Base-by-base conservation (phyloP, 2,113 vertebrate genomes). In the Cephalopholis sonnerati region DNA sequence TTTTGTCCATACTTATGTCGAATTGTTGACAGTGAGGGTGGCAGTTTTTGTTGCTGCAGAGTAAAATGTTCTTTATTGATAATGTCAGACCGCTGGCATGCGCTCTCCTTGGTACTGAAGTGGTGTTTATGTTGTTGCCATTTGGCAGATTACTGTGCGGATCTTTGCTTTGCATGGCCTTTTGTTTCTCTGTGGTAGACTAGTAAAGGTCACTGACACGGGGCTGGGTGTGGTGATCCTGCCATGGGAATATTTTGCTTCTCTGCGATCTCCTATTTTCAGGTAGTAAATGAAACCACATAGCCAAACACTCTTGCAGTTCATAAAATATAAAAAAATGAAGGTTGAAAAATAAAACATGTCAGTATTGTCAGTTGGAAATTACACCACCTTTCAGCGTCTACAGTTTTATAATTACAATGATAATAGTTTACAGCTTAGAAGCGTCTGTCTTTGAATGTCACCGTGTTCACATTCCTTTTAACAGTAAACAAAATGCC, bases 381-480 rank as follows among this genome's bases (percentile, higher is more conserved):
- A 59, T 74, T 0, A 27, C n/a, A n/a, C 65, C 44, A 77, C 32
- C 64, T 54, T 1, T 39, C 10, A 55, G 13, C 32, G 32, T 65
- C 59, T 65, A 2, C 18, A 44, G 29, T 71, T 50, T 75, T 22
- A 18, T 46, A 70, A 18, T 70, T 36, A 46, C 53, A 4, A 22
- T 73, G 22, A 76, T 67, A 27, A 57, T 59, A 70, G 65, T 76
- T 79, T 50, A 20, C 50, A 24, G 36, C 25, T 54, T 39, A 32
- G 61, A 66, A 53, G 3, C 22, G 39, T 78, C 20, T 77, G 48
- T 44, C 58, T 58, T 77, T 58, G 59, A 77, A 62, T 82, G 41
- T 65, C 39, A 27, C 10, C 5, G 22, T 17, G 24, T 80, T 82
- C 67, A 75, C 57, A 69, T 85, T 72, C 29, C 7, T 65, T 74